Percentiles rank a stretch among this genome's conserved stretches.
Evolutionary conservation across 2,888 invertebrate genomes (phyloP).

Genomic region (Rhimphoctona megacephalus): DNA sequence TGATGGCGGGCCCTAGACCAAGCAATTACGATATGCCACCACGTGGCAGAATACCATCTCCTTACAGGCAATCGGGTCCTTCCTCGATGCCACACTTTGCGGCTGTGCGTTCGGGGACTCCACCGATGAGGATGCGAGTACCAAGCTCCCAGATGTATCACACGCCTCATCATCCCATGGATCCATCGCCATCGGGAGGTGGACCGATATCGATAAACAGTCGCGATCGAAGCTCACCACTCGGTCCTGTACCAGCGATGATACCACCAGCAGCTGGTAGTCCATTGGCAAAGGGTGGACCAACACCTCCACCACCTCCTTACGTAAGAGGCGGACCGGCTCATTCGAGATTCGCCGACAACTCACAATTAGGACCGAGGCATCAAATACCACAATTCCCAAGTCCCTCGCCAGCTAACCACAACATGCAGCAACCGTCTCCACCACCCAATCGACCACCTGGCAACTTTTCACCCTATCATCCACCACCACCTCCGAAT

Average conservation of each 20-base stretch:
- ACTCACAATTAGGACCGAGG: slow-evolving; percentile 71
- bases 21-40: slow-evolving; percentile 81
- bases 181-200: slow-evolving; percentile 86
- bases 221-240: slow-evolving; percentile 78
- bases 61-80: slow-evolving; percentile 79
- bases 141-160: slow-evolving; percentile 84
- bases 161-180: slow-evolving; percentile 85
- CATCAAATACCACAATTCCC: slow-evolving; percentile 82
- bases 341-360: slow-evolving; percentile 80
- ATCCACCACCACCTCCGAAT: slow-evolving; percentile 85
- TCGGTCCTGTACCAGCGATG: slow-evolving; percentile 79
- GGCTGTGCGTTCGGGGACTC: slow-evolving; percentile 80
- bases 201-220: slow-evolving; percentile 85
- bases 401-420: slow-evolving; percentile 78
- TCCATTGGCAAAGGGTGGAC: slow-evolving; percentile 82
- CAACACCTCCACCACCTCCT: slow-evolving; percentile 82
- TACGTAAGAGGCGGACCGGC: slow-evolving; percentile 82
- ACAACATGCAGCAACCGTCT: slow-evolving; percentile 82
- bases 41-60: slow-evolving; percentile 82
- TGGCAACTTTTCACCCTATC: slow-evolving; percentile 84
- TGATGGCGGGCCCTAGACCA: slow-evolving; percentile 79
- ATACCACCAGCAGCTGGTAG: slow-evolving; percentile 84
- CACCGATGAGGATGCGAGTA: slow-evolving; percentile 82
- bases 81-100: slow-evolving; percentile 81
- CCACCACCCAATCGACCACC: slow-evolving; percentile 82